Base-by-base conservation (phyloP, 2,888 invertebrate genomes). In the Eledona agricola region DNA sequence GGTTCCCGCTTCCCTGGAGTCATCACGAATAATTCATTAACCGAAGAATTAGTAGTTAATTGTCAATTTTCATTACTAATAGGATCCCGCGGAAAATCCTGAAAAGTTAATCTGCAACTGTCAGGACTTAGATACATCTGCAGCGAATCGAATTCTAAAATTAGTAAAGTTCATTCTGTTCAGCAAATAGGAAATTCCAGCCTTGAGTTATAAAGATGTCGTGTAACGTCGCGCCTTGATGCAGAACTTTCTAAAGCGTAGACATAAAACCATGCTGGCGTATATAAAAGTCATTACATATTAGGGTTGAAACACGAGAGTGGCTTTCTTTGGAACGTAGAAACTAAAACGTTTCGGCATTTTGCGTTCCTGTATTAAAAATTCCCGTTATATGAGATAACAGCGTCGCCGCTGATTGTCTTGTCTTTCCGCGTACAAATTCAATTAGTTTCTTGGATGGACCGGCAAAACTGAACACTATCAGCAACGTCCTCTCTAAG, bases 201-300 rank as follows among this genome's bases (percentile, higher is more conserved):
- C n/a, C 7, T 31, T 31, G 5, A 31, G 31, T 31, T 31, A 16
- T 31, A 31, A 31, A 31, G 31, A 43, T 31, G 43, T 43, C 43
- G 31, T 13, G 22, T 43, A 31, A 20, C 31, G 26, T 29, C 29
- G 4, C 20, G 40, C 22, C 43, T 20, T 32, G 43, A 43, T 31
- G 43, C 43, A 43, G 19, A 43, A 40, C 40, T 40, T 40, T 28
- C 28, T 28, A 40, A 43, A 31, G 43, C 31, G 10, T 29, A 29
- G 42, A 28, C 42, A 42, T 42, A 42, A 42, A 42, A 42, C 42
- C 28, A 29, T 17, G 17, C 35, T 46, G 46, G 46, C 34, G 28
- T 46, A 26, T 46, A 46, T 46, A 26, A 46, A 34, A 46, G 46
- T 46, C 46, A 34, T 46, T 46, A 46, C 25, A 15, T 46, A 46